Base-by-base conservation (phyloP, 2,888 invertebrate species). In the Dryomyza anilis region DNA sequence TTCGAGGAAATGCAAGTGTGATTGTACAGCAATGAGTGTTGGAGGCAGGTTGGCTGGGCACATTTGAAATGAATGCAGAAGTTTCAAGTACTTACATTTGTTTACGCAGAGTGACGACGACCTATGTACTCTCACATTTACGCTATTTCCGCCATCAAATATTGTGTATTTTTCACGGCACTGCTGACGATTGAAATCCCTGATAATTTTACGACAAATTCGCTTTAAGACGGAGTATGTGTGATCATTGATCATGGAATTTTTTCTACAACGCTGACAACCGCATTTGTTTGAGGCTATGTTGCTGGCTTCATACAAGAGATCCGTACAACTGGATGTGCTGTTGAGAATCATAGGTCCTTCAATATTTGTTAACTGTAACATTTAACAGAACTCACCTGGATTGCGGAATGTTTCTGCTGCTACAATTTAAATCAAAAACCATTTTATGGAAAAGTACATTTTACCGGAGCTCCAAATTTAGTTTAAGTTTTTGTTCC, bases 141-240 rank as follows among this genome's bases (percentile, higher is more conserved):
- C 57, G 55, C 79, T 77, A 36, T 76, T 78, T 0, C 80, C 79
- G 30, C 80, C 79, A 50, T 75, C 73, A 33, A 79, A 81, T 7
- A 78, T 63, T 7, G 75, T 69, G 56, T 78, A 80, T n/a, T 69
- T 73, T 33, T 80, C 76, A 25, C 69, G 70, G 46, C 75, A 74
- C 56, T 72, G 70, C 46, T 72, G 69, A 2, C 77, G 73, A 12
- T 72, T 70, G 8, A 73, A 75, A 14, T 70, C 73, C 43, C 71
- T 76, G 1, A 80, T 67, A 23, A 81, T 76, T 64, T 76, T 76
- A n/a, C 74, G 73, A 45, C 80, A 81, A 19, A 80, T 72, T 43
- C 72, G 67, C 48, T 78, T 81, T 1, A 81, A 66, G n/a, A 75
- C 57, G 3, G 71, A 69, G 64, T 78, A 80, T 0, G 76, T 78